phyloP scores from a whole-genome alignment of 2,113 vertebrate genomes.

The Ovis aries region DNA sequence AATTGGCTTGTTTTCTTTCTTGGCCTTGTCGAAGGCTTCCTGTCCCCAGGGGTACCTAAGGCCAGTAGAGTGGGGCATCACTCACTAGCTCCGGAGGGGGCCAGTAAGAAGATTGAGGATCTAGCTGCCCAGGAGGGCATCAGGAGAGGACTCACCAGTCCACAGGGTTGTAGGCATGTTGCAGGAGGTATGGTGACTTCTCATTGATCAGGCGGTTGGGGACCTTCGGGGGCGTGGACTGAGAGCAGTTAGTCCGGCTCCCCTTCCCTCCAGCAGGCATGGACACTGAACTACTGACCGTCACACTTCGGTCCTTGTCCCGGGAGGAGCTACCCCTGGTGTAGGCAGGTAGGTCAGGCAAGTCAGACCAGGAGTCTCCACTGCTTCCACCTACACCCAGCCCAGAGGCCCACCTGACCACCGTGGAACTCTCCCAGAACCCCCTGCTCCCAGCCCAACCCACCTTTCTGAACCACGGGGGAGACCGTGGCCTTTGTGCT shows the following conservation, averaged over 20 bases:
- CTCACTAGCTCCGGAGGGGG: not conserved
- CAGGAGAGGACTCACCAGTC: slow-evolving; percentile 87
- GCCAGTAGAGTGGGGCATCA: not conserved
- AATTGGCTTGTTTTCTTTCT: slow-evolving; percentile 91
- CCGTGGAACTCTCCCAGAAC: rapidly evolving
- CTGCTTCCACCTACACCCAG: not conserved
- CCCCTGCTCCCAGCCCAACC: not conserved
- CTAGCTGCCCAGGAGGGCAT: not conserved
- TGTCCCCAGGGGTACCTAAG: slow-evolving; percentile 93
- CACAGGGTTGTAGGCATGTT: slow-evolving; percentile 95
- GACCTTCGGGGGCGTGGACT: slow-evolving; percentile 43
- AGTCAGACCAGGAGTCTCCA: not conserved
- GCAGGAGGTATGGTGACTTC: slow-evolving; percentile 91
- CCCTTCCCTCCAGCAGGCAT: slow-evolving; percentile 84
- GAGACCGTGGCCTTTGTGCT: slow-evolving; percentile 65
- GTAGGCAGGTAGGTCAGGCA: not conserved
- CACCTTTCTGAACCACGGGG: slow-evolving; percentile 70
- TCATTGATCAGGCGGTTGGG: slow-evolving; percentile 89
- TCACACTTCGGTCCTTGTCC: slow-evolving; percentile 71
- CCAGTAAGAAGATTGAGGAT: not conserved
- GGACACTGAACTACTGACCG: slow-evolving; percentile 66
- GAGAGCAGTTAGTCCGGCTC: not conserved
- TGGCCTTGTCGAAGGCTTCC: slow-evolving; percentile 93
- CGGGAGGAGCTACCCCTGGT: slow-evolving; percentile 44
- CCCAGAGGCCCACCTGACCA: not conserved